These are phyloP conservation scores for Chloroceryle amazona DNA, from an alignment of 2,797 vertebrate genomes.

Conservation along the genomic window DNA sequence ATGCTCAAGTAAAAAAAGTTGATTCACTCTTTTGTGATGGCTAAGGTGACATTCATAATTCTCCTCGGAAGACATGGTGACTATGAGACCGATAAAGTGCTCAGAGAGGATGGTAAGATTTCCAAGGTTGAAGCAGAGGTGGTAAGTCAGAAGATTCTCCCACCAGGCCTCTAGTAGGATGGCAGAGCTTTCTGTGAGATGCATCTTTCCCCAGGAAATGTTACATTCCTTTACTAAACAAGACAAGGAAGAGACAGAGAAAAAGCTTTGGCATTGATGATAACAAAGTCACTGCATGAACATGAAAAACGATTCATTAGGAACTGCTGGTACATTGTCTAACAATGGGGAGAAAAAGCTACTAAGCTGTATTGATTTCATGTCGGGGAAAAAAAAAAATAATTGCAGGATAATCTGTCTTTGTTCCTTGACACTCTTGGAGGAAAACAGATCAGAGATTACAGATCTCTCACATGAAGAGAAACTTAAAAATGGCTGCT, in stretches of 20 bases:
- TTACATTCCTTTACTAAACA: conserved; percentile 44
- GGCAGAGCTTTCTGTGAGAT: conserved; percentile 21
- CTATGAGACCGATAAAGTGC: not conserved
- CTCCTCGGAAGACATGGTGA: conserved; percentile 22
- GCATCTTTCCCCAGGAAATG: conserved; percentile 43
- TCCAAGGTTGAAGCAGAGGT: conserved; percentile 30
- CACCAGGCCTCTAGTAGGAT: conserved; percentile 43
- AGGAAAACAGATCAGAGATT: not conserved
- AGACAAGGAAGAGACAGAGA: conserved; percentile 55
- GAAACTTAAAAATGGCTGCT: not conserved
- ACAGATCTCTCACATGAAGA: not conserved
- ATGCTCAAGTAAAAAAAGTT: not conserved
- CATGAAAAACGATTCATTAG: not conserved
- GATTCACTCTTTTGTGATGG: conserved; percentile 6
- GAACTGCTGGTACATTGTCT: not conserved
- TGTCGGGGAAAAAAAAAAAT: not conserved
- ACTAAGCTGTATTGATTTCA: not conserved
- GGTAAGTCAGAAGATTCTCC: conserved; percentile 47
- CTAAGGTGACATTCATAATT: conserved; percentile 33
- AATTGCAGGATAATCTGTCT: not conserved
- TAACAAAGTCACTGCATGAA: not conserved
- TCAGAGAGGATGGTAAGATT: conserved; percentile 19
- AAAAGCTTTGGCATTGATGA: conserved; percentile 41
- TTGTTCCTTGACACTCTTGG: not conserved
- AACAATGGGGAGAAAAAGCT: not conserved